These are phyloP conservation scores for Scolopax mira DNA, from an alignment of 2,113 vertebrate genomes.

Conservation along the genomic window DNA sequence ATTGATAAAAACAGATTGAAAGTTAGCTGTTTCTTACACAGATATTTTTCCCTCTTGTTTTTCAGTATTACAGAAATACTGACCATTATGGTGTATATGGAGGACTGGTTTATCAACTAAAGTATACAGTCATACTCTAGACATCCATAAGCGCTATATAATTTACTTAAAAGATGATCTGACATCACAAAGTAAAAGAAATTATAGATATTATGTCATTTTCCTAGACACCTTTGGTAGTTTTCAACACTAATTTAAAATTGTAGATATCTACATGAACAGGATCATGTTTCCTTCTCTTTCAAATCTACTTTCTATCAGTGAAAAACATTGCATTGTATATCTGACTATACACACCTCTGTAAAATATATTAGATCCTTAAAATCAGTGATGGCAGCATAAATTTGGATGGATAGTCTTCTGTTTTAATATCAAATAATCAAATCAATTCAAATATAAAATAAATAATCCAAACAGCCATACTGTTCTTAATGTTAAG, in stretches of 20 bases:
- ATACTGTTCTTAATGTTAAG: not conserved
- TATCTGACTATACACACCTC: not conserved
- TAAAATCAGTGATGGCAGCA: not conserved
- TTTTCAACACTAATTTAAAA: not conserved
- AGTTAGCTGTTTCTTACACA: accelerated
- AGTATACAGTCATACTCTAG: not conserved
- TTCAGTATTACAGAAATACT: not conserved
- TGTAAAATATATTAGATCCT: not conserved
- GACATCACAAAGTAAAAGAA: accelerated
- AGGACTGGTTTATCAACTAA: not conserved
- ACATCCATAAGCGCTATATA: accelerated
- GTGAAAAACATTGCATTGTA: not conserved
- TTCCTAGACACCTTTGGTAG: accelerated
- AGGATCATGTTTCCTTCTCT: not conserved
- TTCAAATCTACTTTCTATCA: not conserved
- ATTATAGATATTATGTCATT: not conserved
- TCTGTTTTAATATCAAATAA: not conserved
- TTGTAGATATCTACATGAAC: not conserved
- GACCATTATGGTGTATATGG: not conserved
- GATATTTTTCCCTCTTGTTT: not conserved
- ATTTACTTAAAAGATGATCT: not conserved
- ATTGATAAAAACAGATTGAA: not conserved
- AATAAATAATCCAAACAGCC: accelerated
- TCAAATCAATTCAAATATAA: no score
- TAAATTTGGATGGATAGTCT: not conserved